Evolutionary conservation across 2,888 invertebrate genomes (phyloP), one percentile per base, ranked within the genome.

Genomic region (Lysandra coridon): DNA sequence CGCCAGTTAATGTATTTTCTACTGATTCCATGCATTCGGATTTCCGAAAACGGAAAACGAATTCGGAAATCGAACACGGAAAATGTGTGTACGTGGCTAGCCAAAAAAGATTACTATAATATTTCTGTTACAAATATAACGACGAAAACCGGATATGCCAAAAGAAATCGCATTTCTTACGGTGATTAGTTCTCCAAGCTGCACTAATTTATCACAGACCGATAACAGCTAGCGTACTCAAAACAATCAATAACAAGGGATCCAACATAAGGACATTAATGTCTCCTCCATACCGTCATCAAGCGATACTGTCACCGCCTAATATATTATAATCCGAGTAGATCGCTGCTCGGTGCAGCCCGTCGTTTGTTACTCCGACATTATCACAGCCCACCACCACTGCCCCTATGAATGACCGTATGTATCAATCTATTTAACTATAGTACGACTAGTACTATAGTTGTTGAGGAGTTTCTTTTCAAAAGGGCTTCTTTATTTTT

Each of bases 341-440:
- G 79, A 81, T 81, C 79, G 81, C 80, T 78, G 82, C 80, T 80
- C 81, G 81, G 80, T 80, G 81, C 86, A 84, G 84, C 82, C 87
- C 82, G 81, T 89, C 90, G 91, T 93, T 91, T 90, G 90, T 92
- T 89, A 92, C 88, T 87, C 82, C 84, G 92, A 93, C 92, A 91
- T 92, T 92, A 93, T 92, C 92, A 90, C 90, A 89, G 90, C 87
- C 88, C 88, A 84, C 86, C 91, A 90, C 90, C 88, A 88, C 90
- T 88, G 88, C 87, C 90, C 91, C 90, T 90, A 91, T 44, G 49
- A 49, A 10, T 49, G 44, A 44, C 78, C n/a, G 60, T 78, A 78
- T 62, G 57, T 62, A 37, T 78, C 78, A n/a, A n/a, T 4, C 78
- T 40, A 10, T 49, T 40, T 12, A 49, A 49, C 49, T 10, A 49